Evolutionary conservation across 2,888 invertebrate species (phyloP).

Genomic region (Gandaritis pyraliata): DNA sequence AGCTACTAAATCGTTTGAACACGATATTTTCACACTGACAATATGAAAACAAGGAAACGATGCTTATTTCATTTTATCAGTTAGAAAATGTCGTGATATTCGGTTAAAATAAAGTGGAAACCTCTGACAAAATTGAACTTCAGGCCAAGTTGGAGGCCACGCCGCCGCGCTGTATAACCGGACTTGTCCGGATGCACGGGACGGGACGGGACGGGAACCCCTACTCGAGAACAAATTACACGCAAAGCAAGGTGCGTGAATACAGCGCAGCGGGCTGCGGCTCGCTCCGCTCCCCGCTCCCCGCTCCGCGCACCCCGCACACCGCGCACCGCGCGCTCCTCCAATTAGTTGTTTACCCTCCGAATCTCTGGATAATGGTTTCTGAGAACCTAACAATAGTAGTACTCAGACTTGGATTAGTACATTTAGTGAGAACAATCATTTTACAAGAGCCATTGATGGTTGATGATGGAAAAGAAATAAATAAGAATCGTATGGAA

Average conservation of each 20-base stretch:
- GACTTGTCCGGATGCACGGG: not conserved
- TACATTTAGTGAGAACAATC: not conserved
- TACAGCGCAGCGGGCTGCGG: not conserved
- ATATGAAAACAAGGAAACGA: no score
- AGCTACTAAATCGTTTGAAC: no score
- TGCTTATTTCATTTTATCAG: no score
- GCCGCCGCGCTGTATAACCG: not conserved
- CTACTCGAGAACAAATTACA: not conserved
- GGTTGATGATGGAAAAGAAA: no score
- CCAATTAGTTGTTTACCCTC: constrained; percentile 19
- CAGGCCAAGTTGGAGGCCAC: no score
- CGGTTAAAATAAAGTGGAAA: no score
- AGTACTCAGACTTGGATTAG: not conserved
- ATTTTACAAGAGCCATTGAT: not conserved
- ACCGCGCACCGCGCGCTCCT: not conserved
- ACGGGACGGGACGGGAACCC: no score
- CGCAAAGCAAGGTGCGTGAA: constrained; percentile 7
- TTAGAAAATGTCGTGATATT: no score
- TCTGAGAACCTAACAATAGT: constrained; percentile 6
- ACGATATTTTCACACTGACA: no score
- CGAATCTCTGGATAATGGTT: constrained; percentile 1
- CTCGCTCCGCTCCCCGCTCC: constrained; percentile 3
- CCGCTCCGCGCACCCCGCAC: not conserved
- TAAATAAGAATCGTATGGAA: no score
- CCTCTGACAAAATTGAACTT: no score